A percentile compares a stretch with the other conserved stretches of the same genome.
phyloP scores from a whole-genome alignment of 2,797 vertebrate species.

The Euphonia xanthogaster region DNA sequence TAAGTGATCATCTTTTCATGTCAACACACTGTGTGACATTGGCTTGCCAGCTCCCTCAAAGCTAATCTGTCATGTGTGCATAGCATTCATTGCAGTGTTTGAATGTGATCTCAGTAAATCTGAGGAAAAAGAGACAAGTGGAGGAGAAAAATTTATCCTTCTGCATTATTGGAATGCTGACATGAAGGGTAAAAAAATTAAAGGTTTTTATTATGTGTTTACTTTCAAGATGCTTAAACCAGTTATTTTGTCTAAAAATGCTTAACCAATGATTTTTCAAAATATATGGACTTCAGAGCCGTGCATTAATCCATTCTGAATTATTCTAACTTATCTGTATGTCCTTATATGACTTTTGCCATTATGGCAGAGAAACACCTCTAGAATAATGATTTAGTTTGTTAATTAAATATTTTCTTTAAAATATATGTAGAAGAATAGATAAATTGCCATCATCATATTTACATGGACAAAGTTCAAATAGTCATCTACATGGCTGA shows the following conservation, averaged over 20 bases:
- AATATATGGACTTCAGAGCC: not conserved
- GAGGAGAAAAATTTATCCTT: not conserved
- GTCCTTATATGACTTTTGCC: not conserved
- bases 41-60: not conserved
- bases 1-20: not conserved
- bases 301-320: not conserved
- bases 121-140: not conserved
- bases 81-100: not conserved
- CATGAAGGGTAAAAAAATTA: not conserved
- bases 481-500: not conserved
- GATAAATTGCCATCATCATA: not conserved
- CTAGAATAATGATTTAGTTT: not conserved
- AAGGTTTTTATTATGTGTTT: not conserved
- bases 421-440: not conserved
- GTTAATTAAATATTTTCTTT: not conserved
- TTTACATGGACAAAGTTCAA: not conserved
- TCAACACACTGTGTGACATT: not conserved
- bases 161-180: not conserved
- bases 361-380: not conserved
- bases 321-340: not conserved
- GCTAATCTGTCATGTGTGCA: not conserved
- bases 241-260: not conserved
- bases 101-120: not conserved
- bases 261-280: not conserved
- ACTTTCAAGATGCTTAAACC: not conserved